Base-by-base conservation (phyloP, 2,113 vertebrate species). In the Limanda limanda region DNA sequence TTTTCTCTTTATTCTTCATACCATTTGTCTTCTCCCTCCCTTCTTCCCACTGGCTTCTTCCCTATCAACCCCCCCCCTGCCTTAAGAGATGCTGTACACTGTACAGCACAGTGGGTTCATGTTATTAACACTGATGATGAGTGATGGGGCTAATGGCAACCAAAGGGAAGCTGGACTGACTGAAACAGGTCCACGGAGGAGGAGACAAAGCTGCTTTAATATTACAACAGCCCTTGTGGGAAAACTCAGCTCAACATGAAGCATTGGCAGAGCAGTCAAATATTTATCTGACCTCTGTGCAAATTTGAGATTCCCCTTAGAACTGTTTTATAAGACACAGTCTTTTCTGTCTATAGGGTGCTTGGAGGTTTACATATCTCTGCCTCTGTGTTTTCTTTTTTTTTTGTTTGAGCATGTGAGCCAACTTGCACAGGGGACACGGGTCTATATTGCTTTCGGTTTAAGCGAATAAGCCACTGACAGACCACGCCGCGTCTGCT, bases 91-190 rank as follows among this genome's bases (percentile, higher is more conserved):
- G 55, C 7, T 5, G 60, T 6, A 42, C 57, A 70, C 7, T 5
- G 60, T 6, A 42, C 57, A 70, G 71, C 54, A 51, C 54, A 68
- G 71, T 62, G 56, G 71, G 58, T 25, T 81, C 64, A 79, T 72
- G 71, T 76, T 81, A 85, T 74, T 82, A 85, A 83, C 78, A 52
- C 70, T n/a, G 42, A 68, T 64, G 70, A 40, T 78, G 81, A 85
- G 59, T 75, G 80, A 84, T 71, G 75, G 78, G 68, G 83, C 67
- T 84, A 80, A 89, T 83, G 68, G 74, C 72, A 78, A 77, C 72
- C 64, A 73, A 77, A 78, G 60, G 63, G 74, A 81, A 60, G 71
- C 56, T 54, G 27, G 61, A 76, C 66, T 66, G 68, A 80, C 62
- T 69, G 63, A 82, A 77, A 80, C 47, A 74, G 62, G 78, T 89